These are phyloP conservation scores for Coenonympha glycerion DNA, from an alignment of 2,888 invertebrate species.

Conservation along the genomic window DNA sequence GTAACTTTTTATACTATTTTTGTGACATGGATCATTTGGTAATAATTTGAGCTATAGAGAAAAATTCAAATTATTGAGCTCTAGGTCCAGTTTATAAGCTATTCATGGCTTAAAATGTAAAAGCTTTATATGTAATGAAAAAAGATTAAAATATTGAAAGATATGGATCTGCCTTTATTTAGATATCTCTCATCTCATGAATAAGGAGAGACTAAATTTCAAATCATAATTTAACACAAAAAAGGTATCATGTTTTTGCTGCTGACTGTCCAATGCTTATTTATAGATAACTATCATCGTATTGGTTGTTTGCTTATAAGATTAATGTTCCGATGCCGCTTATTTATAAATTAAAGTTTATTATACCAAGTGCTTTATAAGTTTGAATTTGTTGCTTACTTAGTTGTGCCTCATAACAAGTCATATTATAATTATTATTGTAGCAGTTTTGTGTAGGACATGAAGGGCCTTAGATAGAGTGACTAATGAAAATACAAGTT, in stretches of 20 bases:
- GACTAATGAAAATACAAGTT: not conserved
- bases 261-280: conserved; percentile 4
- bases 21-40: too few species aligned
- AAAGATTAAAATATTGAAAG: too few species aligned
- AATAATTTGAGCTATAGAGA: too few species aligned
- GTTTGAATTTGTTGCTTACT: conserved; percentile 2
- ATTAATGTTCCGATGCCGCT: conserved; percentile 39
- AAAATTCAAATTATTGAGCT: too few species aligned
- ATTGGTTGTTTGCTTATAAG: conserved; percentile 45
- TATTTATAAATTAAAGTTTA: conserved; percentile 12
- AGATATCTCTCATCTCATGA: too few species aligned
- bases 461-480: not conserved
- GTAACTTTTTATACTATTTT: too few species aligned
- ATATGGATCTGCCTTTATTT: too few species aligned
- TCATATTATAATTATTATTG: not conserved
- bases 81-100: too few species aligned
- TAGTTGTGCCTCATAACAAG: not conserved
- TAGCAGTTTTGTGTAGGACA: not conserved
- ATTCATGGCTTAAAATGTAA: too few species aligned
- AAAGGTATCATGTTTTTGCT: not conserved
- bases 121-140: too few species aligned
- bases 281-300: conserved; percentile 46
- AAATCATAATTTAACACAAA: too few species aligned
- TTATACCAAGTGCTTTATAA: conserved; percentile 1
- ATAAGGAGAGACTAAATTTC: too few species aligned